These are phyloP conservation scores for Eospalax fontanierii DNA, from an alignment of 2,797 vertebrate species.

Conservation along the genomic window DNA sequence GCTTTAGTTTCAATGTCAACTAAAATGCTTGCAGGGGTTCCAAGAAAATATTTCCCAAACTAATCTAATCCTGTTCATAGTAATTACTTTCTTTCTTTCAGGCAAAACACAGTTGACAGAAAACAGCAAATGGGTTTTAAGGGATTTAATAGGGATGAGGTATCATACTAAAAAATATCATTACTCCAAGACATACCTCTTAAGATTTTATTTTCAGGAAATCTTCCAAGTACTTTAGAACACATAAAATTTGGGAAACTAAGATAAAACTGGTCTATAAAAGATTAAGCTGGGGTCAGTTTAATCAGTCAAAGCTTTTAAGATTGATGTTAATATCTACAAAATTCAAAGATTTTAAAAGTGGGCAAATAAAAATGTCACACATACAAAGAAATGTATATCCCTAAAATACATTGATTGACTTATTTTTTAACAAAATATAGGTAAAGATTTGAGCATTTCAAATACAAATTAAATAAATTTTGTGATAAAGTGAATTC, in stretches of 20 bases:
- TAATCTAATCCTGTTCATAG: constrained; percentile 64
- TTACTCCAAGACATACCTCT: constrained; percentile 71
- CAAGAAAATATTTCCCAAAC: constrained; percentile 78
- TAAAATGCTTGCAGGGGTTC: constrained; percentile 82
- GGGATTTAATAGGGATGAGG: constrained; percentile 73
- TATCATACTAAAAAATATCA: constrained; percentile 77
- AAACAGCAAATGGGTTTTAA: constrained; percentile 72
- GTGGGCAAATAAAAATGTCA: neutral
- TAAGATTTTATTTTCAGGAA: constrained; percentile 68
- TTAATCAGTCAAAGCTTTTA: constrained; percentile 39
- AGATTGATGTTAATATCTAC: neutral
- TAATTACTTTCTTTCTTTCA: constrained; percentile 78
- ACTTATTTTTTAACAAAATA: neutral
- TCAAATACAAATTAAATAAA: neutral
- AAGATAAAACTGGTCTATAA: constrained; percentile 27
- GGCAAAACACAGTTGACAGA: constrained; percentile 74
- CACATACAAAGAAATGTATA: neutral
- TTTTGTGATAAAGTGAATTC: neutral
- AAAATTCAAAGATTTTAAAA: constrained; percentile 30
- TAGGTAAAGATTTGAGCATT: neutral
- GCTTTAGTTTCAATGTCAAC: constrained; percentile 72
- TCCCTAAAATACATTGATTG: neutral
- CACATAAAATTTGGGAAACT: constrained; percentile 29
- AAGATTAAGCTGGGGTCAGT: neutral
- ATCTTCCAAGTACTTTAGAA: constrained; percentile 20